Conservation (phyloP, 2,113 vertebrate genomes). For the Toxostoma redivivum region DNA sequence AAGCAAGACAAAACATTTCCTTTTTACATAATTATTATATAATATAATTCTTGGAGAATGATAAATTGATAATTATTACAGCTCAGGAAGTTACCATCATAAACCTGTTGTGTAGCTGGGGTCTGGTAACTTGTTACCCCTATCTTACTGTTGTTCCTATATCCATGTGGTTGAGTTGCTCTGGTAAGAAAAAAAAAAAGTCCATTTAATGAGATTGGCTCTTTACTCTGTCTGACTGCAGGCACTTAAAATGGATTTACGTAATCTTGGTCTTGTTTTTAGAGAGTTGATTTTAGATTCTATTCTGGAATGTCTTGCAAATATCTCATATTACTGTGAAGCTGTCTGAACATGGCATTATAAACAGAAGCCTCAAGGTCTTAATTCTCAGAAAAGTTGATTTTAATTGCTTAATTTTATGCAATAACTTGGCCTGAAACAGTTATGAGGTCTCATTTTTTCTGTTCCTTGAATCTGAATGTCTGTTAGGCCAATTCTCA, state of each 20-base stretch:
- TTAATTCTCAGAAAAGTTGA: neutral
- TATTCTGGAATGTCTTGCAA: neutral
- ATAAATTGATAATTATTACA: neutral
- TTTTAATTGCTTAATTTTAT: neutral
- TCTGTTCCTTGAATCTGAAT: neutral
- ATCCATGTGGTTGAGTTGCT: neutral
- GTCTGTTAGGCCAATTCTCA: neutral
- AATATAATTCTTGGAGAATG: neutral
- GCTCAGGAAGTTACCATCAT: neutral
- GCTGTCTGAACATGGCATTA: neutral
- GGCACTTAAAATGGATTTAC: neutral
- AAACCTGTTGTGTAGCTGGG: neutral
- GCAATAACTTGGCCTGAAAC: neutral
- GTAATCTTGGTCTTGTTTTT: neutral
- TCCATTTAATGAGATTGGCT: neutral
- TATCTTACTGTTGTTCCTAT: fast-evolving
- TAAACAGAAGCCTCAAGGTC: neutral
- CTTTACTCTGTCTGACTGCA: neutral
- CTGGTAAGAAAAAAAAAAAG: neutral
- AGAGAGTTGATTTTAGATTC: neutral
- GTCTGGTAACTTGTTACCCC: neutral
- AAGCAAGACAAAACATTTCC: neutral
- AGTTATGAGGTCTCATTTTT: neutral
- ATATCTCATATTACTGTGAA: neutral
- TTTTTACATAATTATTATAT: neutral